These are phyloP conservation scores for Drosophila prostipennis DNA, from an alignment of 2,888 invertebrate genomes.

Conservation along the genomic window DNA sequence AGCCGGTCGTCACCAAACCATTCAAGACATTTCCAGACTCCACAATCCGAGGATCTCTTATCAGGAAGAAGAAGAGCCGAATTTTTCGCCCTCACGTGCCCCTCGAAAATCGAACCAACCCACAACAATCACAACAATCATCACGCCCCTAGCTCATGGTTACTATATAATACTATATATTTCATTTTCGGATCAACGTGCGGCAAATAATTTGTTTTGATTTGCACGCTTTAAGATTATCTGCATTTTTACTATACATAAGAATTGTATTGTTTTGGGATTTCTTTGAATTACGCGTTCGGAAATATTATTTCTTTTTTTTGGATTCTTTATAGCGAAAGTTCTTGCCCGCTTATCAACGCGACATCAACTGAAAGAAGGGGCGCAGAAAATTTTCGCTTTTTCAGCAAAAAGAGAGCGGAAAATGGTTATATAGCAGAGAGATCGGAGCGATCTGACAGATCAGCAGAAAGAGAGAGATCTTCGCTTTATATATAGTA, in stretches of 20 bases:
- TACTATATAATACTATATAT: slow-evolving; percentile 15
- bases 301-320: neutral
- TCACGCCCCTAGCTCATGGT: slow-evolving; percentile 60
- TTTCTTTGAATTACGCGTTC: slow-evolving; percentile 27
- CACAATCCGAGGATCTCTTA: slow-evolving; percentile 29
- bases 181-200: slow-evolving; percentile 32
- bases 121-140: slow-evolving; percentile 50
- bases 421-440: slow-evolving; percentile 19
- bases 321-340: slow-evolving; percentile 14
- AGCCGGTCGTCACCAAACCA: slow-evolving; percentile 25
- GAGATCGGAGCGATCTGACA: slow-evolving; percentile 30
- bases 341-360: slow-evolving; percentile 63
- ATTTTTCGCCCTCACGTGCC: slow-evolving; percentile 35
- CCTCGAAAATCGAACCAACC: slow-evolving; percentile 22
- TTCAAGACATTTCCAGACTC: slow-evolving; percentile 41
- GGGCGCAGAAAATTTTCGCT: slow-evolving; percentile 45
- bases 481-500: slow-evolving; percentile 5
- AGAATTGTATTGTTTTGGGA: slow-evolving; percentile 14
- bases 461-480: slow-evolving; percentile 5
- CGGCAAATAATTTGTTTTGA: slow-evolving; percentile 44
- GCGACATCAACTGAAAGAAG: slow-evolving; percentile 71
- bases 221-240: slow-evolving; percentile 19
- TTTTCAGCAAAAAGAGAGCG: slow-evolving; percentile 31
- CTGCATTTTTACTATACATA: slow-evolving; percentile 18
- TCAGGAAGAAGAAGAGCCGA: slow-evolving; percentile 15